Evolutionary conservation across 1,140 invertebrate species (phyloP), one percentile per base, ranked within the genome.

Genomic region (Nephila pilipes): DNA sequence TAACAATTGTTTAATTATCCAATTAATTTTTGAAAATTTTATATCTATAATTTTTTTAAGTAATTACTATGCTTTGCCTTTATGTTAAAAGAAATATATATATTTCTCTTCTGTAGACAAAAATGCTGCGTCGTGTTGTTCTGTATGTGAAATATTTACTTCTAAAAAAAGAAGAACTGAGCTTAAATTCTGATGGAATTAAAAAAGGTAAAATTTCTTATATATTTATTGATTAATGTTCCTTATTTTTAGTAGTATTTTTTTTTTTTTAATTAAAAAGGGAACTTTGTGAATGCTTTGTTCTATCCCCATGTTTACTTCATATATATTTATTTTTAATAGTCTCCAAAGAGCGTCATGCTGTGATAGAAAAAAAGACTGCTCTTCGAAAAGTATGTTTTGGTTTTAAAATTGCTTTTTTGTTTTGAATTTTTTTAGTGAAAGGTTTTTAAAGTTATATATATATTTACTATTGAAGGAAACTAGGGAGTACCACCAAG

Each of bases 81-180:
- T 46, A 46, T 46, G 46, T 46, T 46, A 10, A 46, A 46, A 46
- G 12, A 46, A n/a, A n/a, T n/a, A n/a, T n/a, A 6, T 46, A 10
- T 4, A 46, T 75, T 32, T 75, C 20, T 36, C 12, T 36, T n/a
- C 3, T 8, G 1, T 25, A 87, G 85, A 57, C 85, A 12, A 87
- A 36, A 22, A 60, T 38, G 32, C 36, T 87, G 12, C n/a, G 85
- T 8, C 57, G 85, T 20, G 58, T 87, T 87, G 85, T 87, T 4
- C 57, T 87, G 1, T 87, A 87, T 25, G 18, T 87, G 85, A 87
- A 87, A 63, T 87, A 54, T 87, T 60, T 87, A 36, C 32, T 87
- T 32, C 55, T 60, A 5, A 87, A 60, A 12, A 32, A 58, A 63
- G 20, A 46, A 54, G 38, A 81, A 18, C 38, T 81, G 22, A 54